phyloP scores from a whole-genome alignment of 2,888 invertebrate genomes.

The Gastracanthus pulcherrimus region DNA sequence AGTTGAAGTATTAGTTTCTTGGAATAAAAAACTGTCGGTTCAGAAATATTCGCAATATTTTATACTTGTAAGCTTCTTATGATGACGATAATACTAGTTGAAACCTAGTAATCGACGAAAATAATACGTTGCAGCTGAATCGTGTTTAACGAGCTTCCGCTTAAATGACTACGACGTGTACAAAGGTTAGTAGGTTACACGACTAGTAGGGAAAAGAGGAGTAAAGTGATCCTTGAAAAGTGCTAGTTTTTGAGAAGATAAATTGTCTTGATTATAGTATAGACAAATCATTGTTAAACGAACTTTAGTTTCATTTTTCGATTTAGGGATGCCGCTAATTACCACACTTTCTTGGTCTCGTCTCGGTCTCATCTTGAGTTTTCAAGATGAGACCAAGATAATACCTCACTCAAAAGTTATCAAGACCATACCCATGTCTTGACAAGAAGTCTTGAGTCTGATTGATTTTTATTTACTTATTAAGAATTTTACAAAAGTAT shows the following conservation, averaged over 20 bases:
- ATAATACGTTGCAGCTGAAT: constrained; percentile 51
- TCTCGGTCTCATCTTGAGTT: too few species aligned
- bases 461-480: too few species aligned
- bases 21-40: not conserved
- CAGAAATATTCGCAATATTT: constrained; percentile 8
- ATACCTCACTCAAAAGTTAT: too few species aligned
- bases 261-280: not conserved
- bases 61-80: constrained; percentile 13
- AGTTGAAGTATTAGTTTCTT: too few species aligned
- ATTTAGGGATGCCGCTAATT: too few species aligned
- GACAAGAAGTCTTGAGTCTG: too few species aligned
- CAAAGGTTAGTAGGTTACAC: constrained; percentile 60
- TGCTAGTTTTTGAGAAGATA: not conserved
- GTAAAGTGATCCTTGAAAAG: constrained; percentile 31
- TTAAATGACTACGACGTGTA: constrained; percentile 53
- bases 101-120: constrained; percentile 23
- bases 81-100: constrained; percentile 10
- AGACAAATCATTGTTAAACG: too few species aligned
- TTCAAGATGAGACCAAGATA: too few species aligned
- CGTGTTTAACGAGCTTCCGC: constrained; percentile 57
- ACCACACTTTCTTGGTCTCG: too few species aligned
- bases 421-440: too few species aligned
- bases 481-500: too few species aligned
- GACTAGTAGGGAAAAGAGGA: constrained; percentile 18
- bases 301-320: too few species aligned